These are phyloP conservation scores for Caenorhabditis sulstoni DNA, from an alignment of 2,888 invertebrate genomes.

Conservation along the genomic window DNA sequence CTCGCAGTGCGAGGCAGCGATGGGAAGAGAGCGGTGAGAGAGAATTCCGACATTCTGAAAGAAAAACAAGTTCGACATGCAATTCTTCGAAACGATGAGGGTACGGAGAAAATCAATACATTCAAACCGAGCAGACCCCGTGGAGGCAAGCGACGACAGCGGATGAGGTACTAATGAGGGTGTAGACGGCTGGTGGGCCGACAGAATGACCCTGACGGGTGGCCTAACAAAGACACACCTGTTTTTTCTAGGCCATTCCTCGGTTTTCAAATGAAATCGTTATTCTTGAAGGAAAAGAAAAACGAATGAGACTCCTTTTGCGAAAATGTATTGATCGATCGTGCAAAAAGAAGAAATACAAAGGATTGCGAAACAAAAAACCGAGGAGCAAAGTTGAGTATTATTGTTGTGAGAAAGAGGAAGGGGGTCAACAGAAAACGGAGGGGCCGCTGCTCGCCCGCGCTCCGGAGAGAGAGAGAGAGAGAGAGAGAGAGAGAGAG, in stretches of 20 bases:
- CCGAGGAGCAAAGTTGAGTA: slow-evolving; percentile 20
- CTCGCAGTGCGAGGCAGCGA: slow-evolving; percentile 94
- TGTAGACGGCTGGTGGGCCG: slow-evolving; percentile 15
- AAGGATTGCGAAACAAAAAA: slow-evolving; percentile 11
- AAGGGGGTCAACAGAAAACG: slow-evolving; percentile 38
- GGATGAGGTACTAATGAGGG: slow-evolving; percentile 25
- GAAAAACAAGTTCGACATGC: not conserved
- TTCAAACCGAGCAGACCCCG: slow-evolving; percentile 5
- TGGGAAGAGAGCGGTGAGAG: slow-evolving; percentile 84
- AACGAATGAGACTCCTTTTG: no score
- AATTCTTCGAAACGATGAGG: not conserved
- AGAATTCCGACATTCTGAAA: slow-evolving; percentile 49
- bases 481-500: no score
- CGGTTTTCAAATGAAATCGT: no score
- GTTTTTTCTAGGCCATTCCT: not conserved
- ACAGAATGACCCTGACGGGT: slow-evolving; percentile 12
- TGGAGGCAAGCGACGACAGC: not conserved
- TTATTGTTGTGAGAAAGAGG: slow-evolving; percentile 53
- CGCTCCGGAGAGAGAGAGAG: slow-evolving; percentile 5
- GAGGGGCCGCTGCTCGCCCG: slow-evolving; percentile 24
- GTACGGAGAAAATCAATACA: slow-evolving; percentile 22
- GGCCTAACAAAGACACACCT: not conserved
- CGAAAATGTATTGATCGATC: no score
- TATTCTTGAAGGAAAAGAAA: no score
- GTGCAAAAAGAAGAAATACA: not conserved